phyloP scores from a whole-genome alignment of 2,888 invertebrate species.

The Campoletis raptor region DNA sequence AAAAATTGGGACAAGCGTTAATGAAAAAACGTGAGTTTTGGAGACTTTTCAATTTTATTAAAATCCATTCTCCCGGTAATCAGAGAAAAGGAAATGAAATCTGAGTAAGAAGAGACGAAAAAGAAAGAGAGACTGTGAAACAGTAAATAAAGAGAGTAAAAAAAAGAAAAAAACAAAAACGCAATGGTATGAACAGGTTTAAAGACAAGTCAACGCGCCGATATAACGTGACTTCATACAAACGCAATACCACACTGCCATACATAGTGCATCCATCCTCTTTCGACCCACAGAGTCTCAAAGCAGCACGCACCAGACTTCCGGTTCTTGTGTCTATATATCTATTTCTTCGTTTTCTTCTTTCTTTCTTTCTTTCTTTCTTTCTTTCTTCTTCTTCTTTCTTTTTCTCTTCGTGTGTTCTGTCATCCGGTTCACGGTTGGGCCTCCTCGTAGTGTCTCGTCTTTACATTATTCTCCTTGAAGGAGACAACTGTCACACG shows the following conservation, averaged over 20 bases:
- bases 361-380: not conserved
- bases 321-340: conserved; percentile 34
- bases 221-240: conserved; percentile 23
- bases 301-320: conserved; percentile 53
- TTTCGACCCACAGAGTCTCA: conserved; percentile 8
- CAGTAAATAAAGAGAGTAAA: conserved; percentile 20
- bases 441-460: conserved; percentile 7
- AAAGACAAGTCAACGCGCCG: conserved; percentile 35
- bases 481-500: conserved; percentile 51
- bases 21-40: not conserved
- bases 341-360: not conserved
- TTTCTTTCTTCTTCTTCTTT: not conserved
- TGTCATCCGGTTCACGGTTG: conserved; percentile 49
- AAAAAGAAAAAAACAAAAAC: conserved; percentile 1
- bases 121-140: not conserved
- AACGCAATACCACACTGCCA: conserved; percentile 10
- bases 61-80: not conserved
- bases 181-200: conserved; percentile 50
- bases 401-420: conserved; percentile 15
- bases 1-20: not conserved
- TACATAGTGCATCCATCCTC: not conserved
- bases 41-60: not conserved
- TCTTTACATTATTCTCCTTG: not conserved
- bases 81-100: conserved; percentile 1
- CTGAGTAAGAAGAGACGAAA: not conserved